Conservation (phyloP, 2,797 vertebrate genomes). For the Cercopithecus diana region DNA sequence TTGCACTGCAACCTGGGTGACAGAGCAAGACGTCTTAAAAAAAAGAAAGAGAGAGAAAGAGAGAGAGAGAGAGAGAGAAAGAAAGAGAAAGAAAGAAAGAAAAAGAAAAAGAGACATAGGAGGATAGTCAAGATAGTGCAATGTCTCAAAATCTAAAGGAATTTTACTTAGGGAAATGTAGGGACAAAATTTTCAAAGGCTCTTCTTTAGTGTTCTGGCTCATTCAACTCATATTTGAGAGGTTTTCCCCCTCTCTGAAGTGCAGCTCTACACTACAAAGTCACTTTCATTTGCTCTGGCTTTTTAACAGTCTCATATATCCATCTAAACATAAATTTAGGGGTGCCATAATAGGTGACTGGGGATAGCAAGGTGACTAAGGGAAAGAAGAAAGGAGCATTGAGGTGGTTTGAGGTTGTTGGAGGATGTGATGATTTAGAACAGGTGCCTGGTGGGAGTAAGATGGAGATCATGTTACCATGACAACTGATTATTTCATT, state of each 20-base stretch:
- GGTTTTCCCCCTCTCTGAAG: neutral
- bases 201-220: neutral
- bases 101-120: neutral
- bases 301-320: slow-evolving; percentile 24
- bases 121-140: neutral
- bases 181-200: neutral
- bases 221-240: neutral
- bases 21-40: neutral
- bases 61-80: too few species aligned
- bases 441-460: slow-evolving; percentile 78
- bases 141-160: slow-evolving; percentile 12
- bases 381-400: slow-evolving; percentile 39
- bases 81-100: too few species aligned
- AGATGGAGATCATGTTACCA: slow-evolving; percentile 76
- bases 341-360: neutral
- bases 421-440: slow-evolving; percentile 67
- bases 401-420: slow-evolving; percentile 52
- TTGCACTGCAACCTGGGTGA: neutral
- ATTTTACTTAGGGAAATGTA: neutral
- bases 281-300: slow-evolving; percentile 12
- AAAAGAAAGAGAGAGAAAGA: too few species aligned
- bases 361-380: neutral
- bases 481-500: slow-evolving; percentile 79
- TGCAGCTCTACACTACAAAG: neutral
- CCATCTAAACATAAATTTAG: slow-evolving; percentile 8